Conservation (phyloP, 2,113 vertebrate genomes). For the Rhynchomys soricoides region DNA sequence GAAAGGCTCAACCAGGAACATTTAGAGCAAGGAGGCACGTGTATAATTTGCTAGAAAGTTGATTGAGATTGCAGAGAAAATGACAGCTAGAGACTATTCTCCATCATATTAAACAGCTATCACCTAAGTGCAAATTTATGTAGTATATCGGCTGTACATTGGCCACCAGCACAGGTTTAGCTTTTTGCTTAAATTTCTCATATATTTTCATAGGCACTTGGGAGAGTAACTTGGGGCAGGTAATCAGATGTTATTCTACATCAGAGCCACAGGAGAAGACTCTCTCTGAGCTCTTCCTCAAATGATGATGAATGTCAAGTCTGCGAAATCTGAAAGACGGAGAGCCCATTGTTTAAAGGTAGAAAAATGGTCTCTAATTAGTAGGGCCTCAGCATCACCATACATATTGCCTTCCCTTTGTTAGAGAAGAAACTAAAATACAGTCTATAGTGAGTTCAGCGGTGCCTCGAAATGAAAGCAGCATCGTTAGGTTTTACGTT, state of each 20-base stretch:
- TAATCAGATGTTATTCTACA: not conserved
- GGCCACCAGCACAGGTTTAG: not conserved
- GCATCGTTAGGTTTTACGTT: not conserved
- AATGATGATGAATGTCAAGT: slow-evolving; percentile 60
- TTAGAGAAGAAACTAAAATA: slow-evolving; percentile 36
- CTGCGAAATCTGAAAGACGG: not conserved
- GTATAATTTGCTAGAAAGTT: not conserved
- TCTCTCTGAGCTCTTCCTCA: not conserved
- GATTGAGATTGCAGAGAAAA: not conserved
- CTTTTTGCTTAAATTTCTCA: not conserved
- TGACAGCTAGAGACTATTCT: not conserved
- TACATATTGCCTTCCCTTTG: slow-evolving; percentile 70
- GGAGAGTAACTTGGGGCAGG: not conserved
- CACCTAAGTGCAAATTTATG: not conserved
- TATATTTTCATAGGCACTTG: not conserved
- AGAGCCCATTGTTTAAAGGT: not conserved
- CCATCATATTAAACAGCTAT: not conserved
- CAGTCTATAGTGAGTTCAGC: not conserved
- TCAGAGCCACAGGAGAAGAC: slow-evolving; percentile 24
- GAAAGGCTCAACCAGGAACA: not conserved
- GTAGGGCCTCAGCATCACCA: slow-evolving; percentile 56
- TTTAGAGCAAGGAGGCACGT: not conserved
- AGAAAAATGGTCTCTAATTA: slow-evolving; percentile 59
- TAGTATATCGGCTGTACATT: not conserved
- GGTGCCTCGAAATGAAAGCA: slow-evolving; percentile 8